These are phyloP conservation scores for Vireo altiloquus DNA, from an alignment of 2,113 vertebrate genomes.

Conservation along the genomic window DNA sequence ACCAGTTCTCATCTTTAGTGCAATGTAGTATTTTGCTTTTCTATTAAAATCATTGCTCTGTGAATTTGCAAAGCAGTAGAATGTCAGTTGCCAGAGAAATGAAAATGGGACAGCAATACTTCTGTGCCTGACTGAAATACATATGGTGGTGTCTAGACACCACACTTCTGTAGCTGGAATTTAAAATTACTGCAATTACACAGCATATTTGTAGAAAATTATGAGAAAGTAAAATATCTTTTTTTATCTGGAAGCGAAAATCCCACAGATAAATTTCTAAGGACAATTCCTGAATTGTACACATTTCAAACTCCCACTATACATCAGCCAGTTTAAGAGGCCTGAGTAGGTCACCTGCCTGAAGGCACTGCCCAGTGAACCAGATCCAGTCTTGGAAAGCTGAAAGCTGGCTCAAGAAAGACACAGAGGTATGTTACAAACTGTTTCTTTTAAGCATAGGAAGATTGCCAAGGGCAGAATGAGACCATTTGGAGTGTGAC, in stretches of 20 bases:
- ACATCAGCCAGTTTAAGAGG: not conserved
- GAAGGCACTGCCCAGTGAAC: not conserved
- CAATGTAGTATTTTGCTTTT: slow-evolving; percentile 45
- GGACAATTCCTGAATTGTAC: not conserved
- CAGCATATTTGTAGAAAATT: not conserved
- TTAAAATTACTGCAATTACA: slow-evolving; percentile 13
- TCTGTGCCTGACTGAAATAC: slow-evolving; percentile 42
- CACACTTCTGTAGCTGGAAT: not conserved
- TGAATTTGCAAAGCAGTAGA: slow-evolving; percentile 33
- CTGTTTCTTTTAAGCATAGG: not conserved
- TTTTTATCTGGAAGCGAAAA: not conserved
- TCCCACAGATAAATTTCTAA: not conserved
- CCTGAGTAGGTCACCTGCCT: not conserved
- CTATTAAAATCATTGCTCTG: slow-evolving; percentile 19
- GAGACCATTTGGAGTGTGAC: not conserved
- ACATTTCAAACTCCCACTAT: not conserved
- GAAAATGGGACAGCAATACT: not conserved
- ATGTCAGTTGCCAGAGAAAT: slow-evolving; percentile 8
- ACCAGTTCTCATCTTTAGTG: slow-evolving; percentile 12
- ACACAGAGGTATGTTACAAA: not conserved
- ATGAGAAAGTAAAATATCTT: not conserved
- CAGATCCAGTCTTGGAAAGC: not conserved
- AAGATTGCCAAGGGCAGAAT: not conserved
- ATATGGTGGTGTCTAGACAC: slow-evolving; percentile 36
- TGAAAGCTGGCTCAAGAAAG: not conserved